A percentile compares a stretch with the other conserved stretches of the same genome.
phyloP scores from a whole-genome alignment of 2,797 vertebrate species.

The Sebastiscus tertius region DNA sequence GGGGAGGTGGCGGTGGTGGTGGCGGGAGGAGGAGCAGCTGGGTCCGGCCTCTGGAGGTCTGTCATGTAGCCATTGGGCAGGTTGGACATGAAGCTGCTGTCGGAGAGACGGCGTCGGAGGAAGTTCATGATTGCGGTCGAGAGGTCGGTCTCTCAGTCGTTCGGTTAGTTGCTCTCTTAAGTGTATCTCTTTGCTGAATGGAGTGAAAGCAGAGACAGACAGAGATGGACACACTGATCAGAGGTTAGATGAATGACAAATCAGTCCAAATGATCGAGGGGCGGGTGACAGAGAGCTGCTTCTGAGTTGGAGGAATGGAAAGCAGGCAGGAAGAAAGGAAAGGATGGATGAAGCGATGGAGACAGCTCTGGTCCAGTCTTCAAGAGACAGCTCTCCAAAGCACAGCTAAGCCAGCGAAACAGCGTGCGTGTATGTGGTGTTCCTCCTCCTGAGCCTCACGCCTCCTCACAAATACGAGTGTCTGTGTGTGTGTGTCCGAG shows the following conservation, averaged over 20 bases:
- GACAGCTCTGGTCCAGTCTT: conserved; percentile 74
- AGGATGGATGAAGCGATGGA: conserved; percentile 66
- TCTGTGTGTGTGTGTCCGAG: conserved; percentile 31
- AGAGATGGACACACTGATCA: conserved; percentile 26
- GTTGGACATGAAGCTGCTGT: conserved; percentile 99
- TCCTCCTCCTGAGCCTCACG: conserved; percentile 67
- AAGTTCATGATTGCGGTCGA: conserved; percentile 90
- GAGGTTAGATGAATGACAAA: conserved; percentile 63
- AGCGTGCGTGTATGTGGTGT: conserved; percentile 51
- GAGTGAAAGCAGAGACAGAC: conserved; percentile 14
- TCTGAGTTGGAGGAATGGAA: conserved; percentile 33
- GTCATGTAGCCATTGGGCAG: conserved; percentile 99
- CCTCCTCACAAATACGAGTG: conserved; percentile 62
- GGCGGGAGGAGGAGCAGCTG: conserved; percentile 87
- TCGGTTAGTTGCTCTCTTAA: neutral
- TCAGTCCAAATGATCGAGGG: conserved; percentile 37
- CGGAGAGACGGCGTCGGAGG: conserved; percentile 95
- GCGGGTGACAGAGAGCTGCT: conserved; percentile 42
- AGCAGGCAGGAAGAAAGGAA: conserved; percentile 46
- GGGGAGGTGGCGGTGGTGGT: conserved; percentile 75
- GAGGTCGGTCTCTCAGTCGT: conserved; percentile 35
- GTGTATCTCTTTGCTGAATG: conserved; percentile 23
- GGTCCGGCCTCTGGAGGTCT: conserved; percentile 95
- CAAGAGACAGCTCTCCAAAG: conserved; percentile 75
- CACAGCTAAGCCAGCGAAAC: conserved; percentile 53